phyloP scores from a whole-genome alignment of 2,113 vertebrate species.

The Phoenicopterus ruber region DNA sequence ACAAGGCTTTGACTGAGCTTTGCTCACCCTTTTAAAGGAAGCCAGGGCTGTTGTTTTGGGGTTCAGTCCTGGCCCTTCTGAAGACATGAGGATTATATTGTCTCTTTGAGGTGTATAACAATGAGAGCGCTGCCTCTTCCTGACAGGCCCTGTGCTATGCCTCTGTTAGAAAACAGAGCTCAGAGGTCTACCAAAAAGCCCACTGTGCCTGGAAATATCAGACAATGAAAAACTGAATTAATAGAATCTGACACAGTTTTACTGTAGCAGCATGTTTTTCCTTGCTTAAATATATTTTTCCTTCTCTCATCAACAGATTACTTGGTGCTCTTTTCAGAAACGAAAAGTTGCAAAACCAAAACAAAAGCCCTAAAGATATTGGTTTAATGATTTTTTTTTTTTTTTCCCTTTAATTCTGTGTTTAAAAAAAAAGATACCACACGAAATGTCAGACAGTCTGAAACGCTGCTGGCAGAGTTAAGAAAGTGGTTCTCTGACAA shows the following conservation, averaged over 20 bases:
- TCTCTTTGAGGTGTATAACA: slow-evolving; percentile 62
- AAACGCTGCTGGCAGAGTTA: slow-evolving; percentile 62
- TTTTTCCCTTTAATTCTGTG: slow-evolving; percentile 22
- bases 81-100: slow-evolving; percentile 46
- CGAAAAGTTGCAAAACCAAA: slow-evolving; percentile 63
- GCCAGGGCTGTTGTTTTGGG: slow-evolving; percentile 58
- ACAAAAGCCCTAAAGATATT: slow-evolving; percentile 62
- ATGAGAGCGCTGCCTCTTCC: slow-evolving; percentile 51
- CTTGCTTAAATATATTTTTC: slow-evolving; percentile 63
- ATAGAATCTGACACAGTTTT: slow-evolving; percentile 71
- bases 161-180: slow-evolving; percentile 72
- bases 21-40: slow-evolving; percentile 39
- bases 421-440: slow-evolving; percentile 5
- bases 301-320: slow-evolving; percentile 63
- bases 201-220: slow-evolving; percentile 70
- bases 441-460: slow-evolving; percentile 62
- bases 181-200: slow-evolving; percentile 75
- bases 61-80: slow-evolving; percentile 40
- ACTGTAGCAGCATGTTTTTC: slow-evolving; percentile 64
- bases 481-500: slow-evolving; percentile 64
- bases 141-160: slow-evolving; percentile 60
- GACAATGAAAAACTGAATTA: slow-evolving; percentile 71
- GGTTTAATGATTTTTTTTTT: slow-evolving; percentile 30
- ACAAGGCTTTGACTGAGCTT: slow-evolving; percentile 35
- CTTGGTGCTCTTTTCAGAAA: slow-evolving; percentile 51